phyloP scores from a whole-genome alignment of 2,888 invertebrate species.

The Stenurella melanura region DNA sequence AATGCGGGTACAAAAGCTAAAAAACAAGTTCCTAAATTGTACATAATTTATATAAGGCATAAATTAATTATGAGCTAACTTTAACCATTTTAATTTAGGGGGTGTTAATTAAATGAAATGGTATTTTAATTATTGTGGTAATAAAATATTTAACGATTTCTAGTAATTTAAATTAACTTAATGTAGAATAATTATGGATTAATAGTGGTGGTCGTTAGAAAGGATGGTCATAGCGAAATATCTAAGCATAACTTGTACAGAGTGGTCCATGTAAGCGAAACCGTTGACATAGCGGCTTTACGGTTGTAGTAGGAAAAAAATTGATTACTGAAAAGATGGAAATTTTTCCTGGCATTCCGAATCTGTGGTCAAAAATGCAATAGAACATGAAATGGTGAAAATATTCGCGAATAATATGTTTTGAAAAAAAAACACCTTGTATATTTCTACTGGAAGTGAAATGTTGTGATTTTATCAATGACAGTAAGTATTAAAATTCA shows the following conservation, averaged over 20 bases:
- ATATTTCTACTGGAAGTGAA: no score
- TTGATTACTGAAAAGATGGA: no score
- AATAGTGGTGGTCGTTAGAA: neutral
- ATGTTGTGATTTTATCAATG: no score
- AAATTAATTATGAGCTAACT: conserved; percentile 27
- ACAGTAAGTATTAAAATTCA: no score
- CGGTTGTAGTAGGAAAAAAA: no score
- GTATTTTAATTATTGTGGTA: conserved; percentile 40
- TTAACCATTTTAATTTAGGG: conserved; percentile 18
- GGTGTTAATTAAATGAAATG: conserved; percentile 44
- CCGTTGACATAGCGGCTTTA: no score
- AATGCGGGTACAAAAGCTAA: conserved; percentile 33
- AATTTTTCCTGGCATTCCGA: no score
- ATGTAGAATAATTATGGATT: neutral
- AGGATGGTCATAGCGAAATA: neutral
- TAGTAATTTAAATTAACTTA: conserved; percentile 35
- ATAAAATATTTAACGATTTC: conserved; percentile 41
- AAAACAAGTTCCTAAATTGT: conserved; percentile 18
- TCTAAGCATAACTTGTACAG: neutral
- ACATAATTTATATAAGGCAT: conserved; percentile 10
- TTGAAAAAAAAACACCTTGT: no score
- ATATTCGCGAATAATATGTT: no score
- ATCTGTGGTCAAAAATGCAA: no score
- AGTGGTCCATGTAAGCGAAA: no score
- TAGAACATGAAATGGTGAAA: no score